Conservation (phyloP, 2,113 vertebrate species). For the Protomyctophum bolini region DNA sequence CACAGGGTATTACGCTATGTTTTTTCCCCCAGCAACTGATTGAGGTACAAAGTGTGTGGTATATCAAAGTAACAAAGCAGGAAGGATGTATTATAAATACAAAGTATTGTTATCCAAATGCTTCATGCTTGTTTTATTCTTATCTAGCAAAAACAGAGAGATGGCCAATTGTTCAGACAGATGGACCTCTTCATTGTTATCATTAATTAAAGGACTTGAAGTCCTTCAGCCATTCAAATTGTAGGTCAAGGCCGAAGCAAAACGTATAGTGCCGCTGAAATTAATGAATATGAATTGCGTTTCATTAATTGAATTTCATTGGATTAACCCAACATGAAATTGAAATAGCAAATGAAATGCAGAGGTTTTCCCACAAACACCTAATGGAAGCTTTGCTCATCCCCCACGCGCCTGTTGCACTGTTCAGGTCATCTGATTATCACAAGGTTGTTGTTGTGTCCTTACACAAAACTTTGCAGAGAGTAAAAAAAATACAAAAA, state of each 20-base stretch:
- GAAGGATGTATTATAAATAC: not conserved
- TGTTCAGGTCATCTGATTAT: too few relatives aligned
- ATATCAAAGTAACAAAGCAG: not conserved
- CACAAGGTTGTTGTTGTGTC: not conserved
- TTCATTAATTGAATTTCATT: conserved; percentile 41
- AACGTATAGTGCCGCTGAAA: conserved; percentile 39
- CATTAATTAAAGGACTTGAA: conserved; percentile 19
- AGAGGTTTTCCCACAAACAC: conserved; percentile 5
- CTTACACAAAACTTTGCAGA: conserved; percentile 19
- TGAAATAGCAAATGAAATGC: conserved; percentile 24
- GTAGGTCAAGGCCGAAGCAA: conserved; percentile 32
- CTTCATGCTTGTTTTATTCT: conserved; percentile 37
- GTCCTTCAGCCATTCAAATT: conserved; percentile 24
- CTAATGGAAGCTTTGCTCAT: conserved; percentile 42
- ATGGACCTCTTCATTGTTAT: conserved; percentile 45
- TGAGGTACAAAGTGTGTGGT: not conserved
- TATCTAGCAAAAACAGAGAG: conserved; percentile 5
- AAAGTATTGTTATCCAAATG: conserved; percentile 25
- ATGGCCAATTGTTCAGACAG: conserved; percentile 20
- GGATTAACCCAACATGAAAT: conserved; percentile 49
- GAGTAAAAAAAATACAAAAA: conserved; percentile 11
- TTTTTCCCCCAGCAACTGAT: not conserved
- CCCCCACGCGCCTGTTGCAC: not conserved
- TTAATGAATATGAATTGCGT: conserved; percentile 44
- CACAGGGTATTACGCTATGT: too few relatives aligned